phyloP scores from a whole-genome alignment of 2,888 invertebrate species.

The Noctua fimbriata region DNA sequence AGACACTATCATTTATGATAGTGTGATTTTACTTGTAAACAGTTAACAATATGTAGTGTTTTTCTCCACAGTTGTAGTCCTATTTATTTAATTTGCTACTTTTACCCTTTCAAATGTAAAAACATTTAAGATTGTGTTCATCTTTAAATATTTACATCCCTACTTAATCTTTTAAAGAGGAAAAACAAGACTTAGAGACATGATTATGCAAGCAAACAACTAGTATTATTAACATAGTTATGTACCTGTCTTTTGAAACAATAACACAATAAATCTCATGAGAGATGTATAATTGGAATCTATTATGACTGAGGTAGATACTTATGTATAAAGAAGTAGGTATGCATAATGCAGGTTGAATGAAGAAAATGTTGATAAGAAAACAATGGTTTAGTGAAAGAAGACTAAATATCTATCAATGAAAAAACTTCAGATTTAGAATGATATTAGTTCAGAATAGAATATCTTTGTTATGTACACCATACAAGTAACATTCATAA shows the following conservation, averaged over 20 bases:
- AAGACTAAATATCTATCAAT: not conserved
- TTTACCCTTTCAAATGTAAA: not conserved
- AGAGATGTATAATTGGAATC: slow-evolving; percentile 8
- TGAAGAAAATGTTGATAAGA: no score
- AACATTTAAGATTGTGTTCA: not conserved
- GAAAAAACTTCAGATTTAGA: not conserved
- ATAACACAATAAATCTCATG: slow-evolving; percentile 29
- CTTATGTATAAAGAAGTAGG: not conserved
- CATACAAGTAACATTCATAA: no score
- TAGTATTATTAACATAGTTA: not conserved
- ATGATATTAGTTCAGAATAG: not conserved
- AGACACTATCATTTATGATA: not conserved
- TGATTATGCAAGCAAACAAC: slow-evolving; percentile 9
- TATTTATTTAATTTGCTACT: not conserved
- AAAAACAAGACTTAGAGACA: not conserved
- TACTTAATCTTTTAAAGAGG: not conserved
- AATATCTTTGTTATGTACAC: no score
- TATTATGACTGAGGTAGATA: not conserved
- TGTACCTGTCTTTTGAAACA: slow-evolving; percentile 11
- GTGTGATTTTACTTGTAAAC: not conserved
- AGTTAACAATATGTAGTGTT: not conserved
- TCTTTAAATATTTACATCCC: not conserved
- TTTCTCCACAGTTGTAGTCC: not conserved
- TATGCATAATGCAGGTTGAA: no score
- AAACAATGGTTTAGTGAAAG: not conserved